These are phyloP conservation scores for Hyperopisus bebe DNA, from an alignment of 2,113 vertebrate species.

Conservation along the genomic window DNA sequence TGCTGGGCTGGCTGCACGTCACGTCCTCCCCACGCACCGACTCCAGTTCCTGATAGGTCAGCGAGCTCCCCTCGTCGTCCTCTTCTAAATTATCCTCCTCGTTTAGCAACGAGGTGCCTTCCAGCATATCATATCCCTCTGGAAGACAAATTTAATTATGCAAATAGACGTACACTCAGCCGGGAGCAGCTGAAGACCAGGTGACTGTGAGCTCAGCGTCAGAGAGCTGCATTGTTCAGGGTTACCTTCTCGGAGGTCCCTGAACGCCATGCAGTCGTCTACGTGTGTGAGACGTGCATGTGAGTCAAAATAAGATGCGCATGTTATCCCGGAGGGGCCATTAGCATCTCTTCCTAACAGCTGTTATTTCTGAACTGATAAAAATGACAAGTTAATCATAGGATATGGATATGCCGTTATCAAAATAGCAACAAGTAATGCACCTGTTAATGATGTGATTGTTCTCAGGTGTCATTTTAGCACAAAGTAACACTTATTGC, in stretches of 20 bases:
- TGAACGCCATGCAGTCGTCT: not conserved
- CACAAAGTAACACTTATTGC: not conserved
- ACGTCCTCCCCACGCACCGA: slow-evolving; percentile 63
- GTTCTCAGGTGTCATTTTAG: not conserved
- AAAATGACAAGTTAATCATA: not conserved
- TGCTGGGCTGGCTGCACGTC: slow-evolving; percentile 69
- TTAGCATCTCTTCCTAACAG: not conserved
- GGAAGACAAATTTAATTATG: slow-evolving; percentile 66
- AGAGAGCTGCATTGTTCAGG: slow-evolving; percentile 49
- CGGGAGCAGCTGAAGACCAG: slow-evolving; percentile 59
- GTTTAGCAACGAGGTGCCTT: slow-evolving; percentile 68
- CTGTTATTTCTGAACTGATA: not conserved
- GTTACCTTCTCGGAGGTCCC: not conserved
- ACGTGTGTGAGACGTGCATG: slow-evolving; percentile 11
- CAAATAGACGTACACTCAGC: slow-evolving; percentile 61
- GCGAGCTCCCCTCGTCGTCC: slow-evolving; percentile 68
- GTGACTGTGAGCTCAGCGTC: slow-evolving; percentile 35
- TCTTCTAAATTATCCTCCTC: slow-evolving; percentile 73
- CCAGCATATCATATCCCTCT: slow-evolving; percentile 73
- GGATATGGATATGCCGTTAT: not conserved
- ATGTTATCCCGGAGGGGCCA: not conserved
- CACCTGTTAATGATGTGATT: not conserved
- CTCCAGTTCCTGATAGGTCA: slow-evolving; percentile 67
- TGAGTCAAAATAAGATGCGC: slow-evolving; percentile 32
- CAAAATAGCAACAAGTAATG: not conserved